Percentiles rank a stretch among this genome's conserved stretches.
Conservation (phyloP, 2,888 invertebrate genomes). For the Meandrusa payeni region DNA sequence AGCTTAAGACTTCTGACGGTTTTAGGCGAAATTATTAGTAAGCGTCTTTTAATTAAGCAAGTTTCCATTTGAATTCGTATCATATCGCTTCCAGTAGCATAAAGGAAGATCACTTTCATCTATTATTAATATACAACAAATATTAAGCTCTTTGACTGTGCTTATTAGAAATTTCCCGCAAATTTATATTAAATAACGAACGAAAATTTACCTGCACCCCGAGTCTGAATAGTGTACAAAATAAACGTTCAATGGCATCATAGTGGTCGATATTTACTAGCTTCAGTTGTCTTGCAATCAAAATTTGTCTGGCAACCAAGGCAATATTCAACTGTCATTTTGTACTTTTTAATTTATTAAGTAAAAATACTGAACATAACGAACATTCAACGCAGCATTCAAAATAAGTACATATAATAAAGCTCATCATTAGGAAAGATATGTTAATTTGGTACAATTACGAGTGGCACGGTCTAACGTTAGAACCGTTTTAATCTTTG, state of each 20-base stretch:
- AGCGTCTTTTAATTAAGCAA: slow-evolving; percentile 2
- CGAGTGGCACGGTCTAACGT: slow-evolving; percentile 5
- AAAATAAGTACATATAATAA: slow-evolving; percentile 5
- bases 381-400: no score
- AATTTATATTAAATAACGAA: neutral
- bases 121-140: neutral
- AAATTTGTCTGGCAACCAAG: no score
- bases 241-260: no score
- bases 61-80: slow-evolving; percentile 4
- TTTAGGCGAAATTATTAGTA: slow-evolving; percentile 4
- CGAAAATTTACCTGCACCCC: no score
- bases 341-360: no score
- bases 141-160: slow-evolving; percentile 2
- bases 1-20: slow-evolving; percentile 11
- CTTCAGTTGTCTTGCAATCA: no score
- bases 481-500: slow-evolving; percentile 11
- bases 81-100: slow-evolving; percentile 5
- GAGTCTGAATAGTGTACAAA: no score
- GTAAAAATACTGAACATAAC: no score
- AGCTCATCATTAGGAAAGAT: slow-evolving; percentile 8
- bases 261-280: no score
- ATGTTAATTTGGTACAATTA: slow-evolving; percentile 14
- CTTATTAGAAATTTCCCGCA: neutral
- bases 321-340: no score
- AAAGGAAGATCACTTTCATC: neutral